Base-by-base conservation (phyloP, 2,888 invertebrate species). In the Drosophila nr. perissopoda region DNA sequence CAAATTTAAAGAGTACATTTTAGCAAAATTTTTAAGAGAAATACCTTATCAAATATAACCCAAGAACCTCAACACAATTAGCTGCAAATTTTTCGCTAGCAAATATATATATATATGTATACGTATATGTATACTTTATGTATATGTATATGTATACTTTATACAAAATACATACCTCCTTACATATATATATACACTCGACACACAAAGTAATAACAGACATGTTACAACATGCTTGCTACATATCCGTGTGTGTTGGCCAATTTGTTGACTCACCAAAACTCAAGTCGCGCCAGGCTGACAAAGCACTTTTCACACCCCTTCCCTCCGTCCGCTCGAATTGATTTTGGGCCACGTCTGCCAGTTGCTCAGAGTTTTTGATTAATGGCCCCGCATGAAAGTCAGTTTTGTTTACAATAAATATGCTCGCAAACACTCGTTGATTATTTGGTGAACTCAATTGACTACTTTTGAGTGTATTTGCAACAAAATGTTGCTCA, bases 251-350 rank as follows among this genome's bases (percentile, higher is more conserved):
- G 68, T 73, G 61, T 72, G 59, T 72, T 67, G 80, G 83, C 74
- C 82, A 74, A 88, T 80, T 81, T 81, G 82, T 64, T 79, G 79
- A 78, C 83, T 85, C 84, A 88, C 85, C 88, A 84, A 89, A 89
- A 83, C 70, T 76, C 76, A 75, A 71, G 70, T 72, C 70, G 68
- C 51, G 76, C 64, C 71, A 70, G 80, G 74, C 83, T 85, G 90
- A 88, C 84, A 70, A 71, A 76, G 90, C 90, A 73, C 60, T 75
- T 77, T 83, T 46, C 21, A 40, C 25, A 0, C 11, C 21, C 29
- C 51, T 69, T 70, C 72, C 27, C 16, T 46, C 56, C 33, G 61
- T 67, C 25, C 36, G 31, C 56, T 66, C 72, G 81, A 83, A 86
- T 83, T 83, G 83, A 86, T 88, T 83, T 87, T 57, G 78, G 71